A percentile compares a stretch with the other conserved stretches of the same genome.
phyloP scores from a whole-genome alignment of 2,888 invertebrate species.

The Sphaerophoria rueppellii region DNA sequence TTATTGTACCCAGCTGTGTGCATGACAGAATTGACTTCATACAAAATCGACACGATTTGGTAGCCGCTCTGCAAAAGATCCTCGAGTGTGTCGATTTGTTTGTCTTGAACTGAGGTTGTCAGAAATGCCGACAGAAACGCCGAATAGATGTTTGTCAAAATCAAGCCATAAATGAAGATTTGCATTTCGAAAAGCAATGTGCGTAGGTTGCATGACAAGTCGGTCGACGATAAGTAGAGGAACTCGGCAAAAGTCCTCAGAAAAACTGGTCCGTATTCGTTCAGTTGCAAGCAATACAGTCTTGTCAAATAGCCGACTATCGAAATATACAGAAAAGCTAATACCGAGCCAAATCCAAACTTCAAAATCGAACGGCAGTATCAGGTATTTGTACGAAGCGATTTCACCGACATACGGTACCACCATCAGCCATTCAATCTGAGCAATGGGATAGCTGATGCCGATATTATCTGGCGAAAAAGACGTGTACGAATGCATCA shows the following conservation, averaged over 20 bases:
- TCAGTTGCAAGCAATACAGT: neutral
- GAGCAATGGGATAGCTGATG: constrained; percentile 57
- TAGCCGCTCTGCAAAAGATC: constrained; percentile 46
- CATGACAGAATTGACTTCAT: constrained; percentile 26
- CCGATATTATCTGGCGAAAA: constrained; percentile 35
- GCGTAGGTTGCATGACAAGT: constrained; percentile 20
- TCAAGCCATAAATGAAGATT: constrained; percentile 48
- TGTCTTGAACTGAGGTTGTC: constrained; percentile 58
- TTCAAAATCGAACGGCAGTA: constrained; percentile 40
- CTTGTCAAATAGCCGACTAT: constrained; percentile 18
- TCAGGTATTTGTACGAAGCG: constrained; percentile 42
- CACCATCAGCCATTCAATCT: constrained; percentile 40
- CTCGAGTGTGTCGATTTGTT: constrained; percentile 49
- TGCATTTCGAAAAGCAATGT: constrained; percentile 55
- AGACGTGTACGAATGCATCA: constrained; percentile 48
- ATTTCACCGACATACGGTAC: constrained; percentile 56
- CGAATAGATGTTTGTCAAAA: constrained; percentile 54
- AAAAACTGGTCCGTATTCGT: constrained; percentile 48
- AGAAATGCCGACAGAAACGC: constrained; percentile 63
- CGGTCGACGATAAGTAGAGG: constrained; percentile 47
- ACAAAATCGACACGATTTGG: constrained; percentile 36
- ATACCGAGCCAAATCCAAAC: constrained; percentile 50
- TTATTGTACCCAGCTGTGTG: constrained; percentile 24
- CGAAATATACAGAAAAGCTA: constrained; percentile 47
- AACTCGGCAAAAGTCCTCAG: constrained; percentile 40